A percentile compares a stretch with the other conserved stretches of the same genome.
Conservation (phyloP, 2,888 invertebrate genomes). For the Lypha dubia region DNA sequence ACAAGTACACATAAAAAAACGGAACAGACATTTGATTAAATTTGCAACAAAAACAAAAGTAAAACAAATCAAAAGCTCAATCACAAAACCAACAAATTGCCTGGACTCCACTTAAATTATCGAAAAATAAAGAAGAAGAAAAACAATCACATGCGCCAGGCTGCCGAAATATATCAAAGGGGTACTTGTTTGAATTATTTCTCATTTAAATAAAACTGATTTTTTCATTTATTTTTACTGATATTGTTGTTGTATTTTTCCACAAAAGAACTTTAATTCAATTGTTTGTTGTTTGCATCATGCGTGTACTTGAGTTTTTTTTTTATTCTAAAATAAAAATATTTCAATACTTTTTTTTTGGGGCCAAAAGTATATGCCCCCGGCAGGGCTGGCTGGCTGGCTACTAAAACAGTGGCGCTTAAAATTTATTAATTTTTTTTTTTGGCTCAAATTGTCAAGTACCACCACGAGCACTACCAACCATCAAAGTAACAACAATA, state of each 20-base stretch:
- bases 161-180: constrained; percentile 71
- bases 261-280: constrained; percentile 67
- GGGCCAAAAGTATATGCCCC: constrained; percentile 51
- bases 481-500: constrained; percentile 21
- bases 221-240: constrained; percentile 10
- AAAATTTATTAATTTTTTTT: constrained; percentile 8
- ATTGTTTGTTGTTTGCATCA: constrained; percentile 67
- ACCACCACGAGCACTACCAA: constrained; percentile 21
- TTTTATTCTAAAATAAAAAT: constrained; percentile 49
- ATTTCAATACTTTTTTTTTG: constrained; percentile 43
- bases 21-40: constrained; percentile 69
- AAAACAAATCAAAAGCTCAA: no score
- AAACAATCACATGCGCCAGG: constrained; percentile 66
- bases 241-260: constrained; percentile 12
- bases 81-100: constrained; percentile 36
- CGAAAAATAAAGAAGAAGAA: constrained; percentile 14
- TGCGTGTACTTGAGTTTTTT: constrained; percentile 72
- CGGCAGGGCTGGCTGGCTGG: no score
- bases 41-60: constrained; percentile 69
- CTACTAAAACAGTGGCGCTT: constrained; percentile 49
- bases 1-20: constrained; percentile 53
- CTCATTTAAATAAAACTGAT: constrained; percentile 50
- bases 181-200: constrained; percentile 65
- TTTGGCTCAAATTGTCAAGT: constrained; percentile 42
- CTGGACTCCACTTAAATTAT: constrained; percentile 67